Evolutionary conservation across 2,888 invertebrate species (phyloP), one percentile per base, ranked within the genome.

Genomic region (Iphiclides podalirius): DNA sequence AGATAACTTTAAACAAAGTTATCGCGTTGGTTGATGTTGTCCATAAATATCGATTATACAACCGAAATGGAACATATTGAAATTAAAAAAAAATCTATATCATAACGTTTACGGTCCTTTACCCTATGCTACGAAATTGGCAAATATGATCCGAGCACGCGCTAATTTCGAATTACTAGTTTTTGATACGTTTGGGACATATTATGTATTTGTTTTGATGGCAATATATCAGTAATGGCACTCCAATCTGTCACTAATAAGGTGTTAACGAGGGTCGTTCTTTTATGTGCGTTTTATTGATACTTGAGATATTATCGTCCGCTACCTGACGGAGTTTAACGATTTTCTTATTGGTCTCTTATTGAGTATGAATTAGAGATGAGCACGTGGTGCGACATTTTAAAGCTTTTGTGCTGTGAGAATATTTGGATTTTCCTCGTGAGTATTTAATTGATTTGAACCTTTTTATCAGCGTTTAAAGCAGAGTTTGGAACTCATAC

Each of bases 241-340:
- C 71, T 79, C 70, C 75, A 81, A 80, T 82, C 72, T 76, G 81
- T 79, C 72, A 74, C 76, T 81, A 82, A 85, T 80, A 80, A 80
- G 75, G 79, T 79, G 80, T 71, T 81, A 83, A 85, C 79, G 79
- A 82, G 82, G 79, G 84, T 80, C 80, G 75, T 78, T 75, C 72
- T 62, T 79, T 86, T 82, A 84, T 80, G 81, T 77, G 71, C 67
- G 67, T 82, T 86, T 86, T 84, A 85, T 83, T 82, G 79, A 77
- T 79, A 78, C 79, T 81, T 72, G 68, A 77, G 66, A 66, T 62
- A 53, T 54, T 44, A 66, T 69, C 65, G 67, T 64, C 60, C 55
- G 64, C 68, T 74, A 78, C 76, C 78, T 77, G 75, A 68, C 59
- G 55, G 59, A 58, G 53, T 66, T 45, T 45, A 45, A 50, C 40